Evolutionary conservation across 2,113 vertebrate genomes (phyloP).

Genomic region (Aspiorhynchus laticeps): DNA sequence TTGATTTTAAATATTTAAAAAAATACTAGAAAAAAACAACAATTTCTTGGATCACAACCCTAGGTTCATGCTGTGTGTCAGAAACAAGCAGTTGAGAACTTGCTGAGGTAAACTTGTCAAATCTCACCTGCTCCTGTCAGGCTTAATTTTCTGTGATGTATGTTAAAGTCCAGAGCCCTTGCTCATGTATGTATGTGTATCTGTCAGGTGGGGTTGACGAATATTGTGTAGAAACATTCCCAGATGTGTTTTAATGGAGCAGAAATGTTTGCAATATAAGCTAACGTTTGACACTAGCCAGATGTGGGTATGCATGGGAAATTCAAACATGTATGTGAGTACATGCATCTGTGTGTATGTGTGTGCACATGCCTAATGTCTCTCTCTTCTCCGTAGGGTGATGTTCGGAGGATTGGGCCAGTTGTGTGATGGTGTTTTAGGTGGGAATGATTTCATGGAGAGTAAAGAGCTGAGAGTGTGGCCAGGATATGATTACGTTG

Average conservation of each 20-base stretch:
- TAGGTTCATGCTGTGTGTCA: conserved; percentile 21
- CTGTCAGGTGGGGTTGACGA: conserved; percentile 11
- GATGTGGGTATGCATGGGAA: conserved; percentile 57
- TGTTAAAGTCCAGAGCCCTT: conserved; percentile 23
- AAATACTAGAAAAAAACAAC: neutral
- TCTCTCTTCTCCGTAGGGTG: conserved; percentile 71
- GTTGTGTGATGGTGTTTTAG: conserved; percentile 86
- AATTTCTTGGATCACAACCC: neutral
- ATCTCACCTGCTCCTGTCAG: conserved; percentile 58
- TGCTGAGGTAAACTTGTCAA: conserved; percentile 16
- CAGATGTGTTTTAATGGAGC: conserved; percentile 70
- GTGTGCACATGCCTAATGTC: neutral
- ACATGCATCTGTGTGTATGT: conserved; percentile 9
- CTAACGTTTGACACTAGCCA: conserved; percentile 71
- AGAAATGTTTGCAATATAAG: conserved; percentile 75
- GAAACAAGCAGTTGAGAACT: neutral
- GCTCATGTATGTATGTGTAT: conserved; percentile 14
- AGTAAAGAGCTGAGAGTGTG: conserved; percentile 87
- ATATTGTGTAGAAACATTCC: conserved; percentile 48
- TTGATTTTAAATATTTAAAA: neutral
- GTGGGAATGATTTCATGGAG: conserved; percentile 85
- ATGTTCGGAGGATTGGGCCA: conserved; percentile 91
- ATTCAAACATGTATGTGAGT: conserved; percentile 29
- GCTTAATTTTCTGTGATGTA: conserved; percentile 49
- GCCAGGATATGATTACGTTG: conserved; percentile 92